Evolutionary conservation across 1,140 invertebrate genomes (phyloP).

Genomic region (Drosophila sproati): DNA sequence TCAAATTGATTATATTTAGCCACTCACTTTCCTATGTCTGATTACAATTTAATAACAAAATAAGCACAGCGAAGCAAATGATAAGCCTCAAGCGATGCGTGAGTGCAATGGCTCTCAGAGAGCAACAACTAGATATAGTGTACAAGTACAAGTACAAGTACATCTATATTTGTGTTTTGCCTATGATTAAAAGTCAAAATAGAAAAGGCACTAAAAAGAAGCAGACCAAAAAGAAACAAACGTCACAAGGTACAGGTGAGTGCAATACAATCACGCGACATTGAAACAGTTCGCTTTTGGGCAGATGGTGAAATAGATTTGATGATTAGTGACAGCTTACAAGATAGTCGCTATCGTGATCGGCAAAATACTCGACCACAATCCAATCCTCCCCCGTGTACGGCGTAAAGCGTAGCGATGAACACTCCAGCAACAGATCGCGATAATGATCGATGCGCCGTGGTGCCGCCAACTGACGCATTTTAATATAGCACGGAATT

Average conservation of each 20-base stretch:
- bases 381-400: constrained; percentile 80
- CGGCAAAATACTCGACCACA: constrained; percentile 75
- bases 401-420: constrained; percentile 56
- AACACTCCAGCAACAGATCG: constrained; percentile 66
- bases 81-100: constrained; percentile 38
- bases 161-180: background rate
- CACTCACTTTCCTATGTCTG: constrained; percentile 18
- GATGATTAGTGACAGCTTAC: constrained; percentile 54
- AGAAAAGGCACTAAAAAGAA: background rate
- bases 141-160: background rate
- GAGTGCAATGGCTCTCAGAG: constrained; percentile 10
- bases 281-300: constrained; percentile 2
- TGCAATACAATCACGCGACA: background rate
- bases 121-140: background rate
- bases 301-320: background rate
- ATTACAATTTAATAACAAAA: constrained; percentile 48
- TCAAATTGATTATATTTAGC: constrained; percentile 28
- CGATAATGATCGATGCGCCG: constrained; percentile 56
- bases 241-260: background rate
- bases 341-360: constrained; percentile 78
- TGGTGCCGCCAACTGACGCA: constrained; percentile 69
- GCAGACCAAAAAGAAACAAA: background rate
- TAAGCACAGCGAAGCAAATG: constrained; percentile 48
- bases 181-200: background rate
- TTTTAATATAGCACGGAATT: constrained; percentile 76